Evolutionary conservation across 2,797 vertebrate species (phyloP).

Genomic region (Gouania willdenowi): DNA sequence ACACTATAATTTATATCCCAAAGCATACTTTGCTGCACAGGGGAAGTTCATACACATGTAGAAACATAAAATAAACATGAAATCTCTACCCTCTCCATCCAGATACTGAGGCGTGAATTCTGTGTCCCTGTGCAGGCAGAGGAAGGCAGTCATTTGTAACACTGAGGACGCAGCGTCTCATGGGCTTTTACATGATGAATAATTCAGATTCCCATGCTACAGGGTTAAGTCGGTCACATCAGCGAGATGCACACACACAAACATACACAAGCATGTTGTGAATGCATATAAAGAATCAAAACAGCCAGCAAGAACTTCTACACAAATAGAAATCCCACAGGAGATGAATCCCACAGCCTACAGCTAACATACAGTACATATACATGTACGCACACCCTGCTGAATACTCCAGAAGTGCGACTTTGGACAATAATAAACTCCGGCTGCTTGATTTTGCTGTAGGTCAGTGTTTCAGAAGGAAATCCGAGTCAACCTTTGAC

Average conservation of each 20-base stretch:
- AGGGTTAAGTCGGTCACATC: constrained; percentile 51
- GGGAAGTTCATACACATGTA: constrained; percentile 30
- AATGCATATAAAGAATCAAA: constrained; percentile 19
- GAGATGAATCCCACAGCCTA: background rate
- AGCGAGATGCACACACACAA: constrained; percentile 15
- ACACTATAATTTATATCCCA: constrained; percentile 20
- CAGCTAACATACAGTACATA: background rate
- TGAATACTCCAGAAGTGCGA: background rate
- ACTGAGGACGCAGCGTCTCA: constrained; percentile 40
- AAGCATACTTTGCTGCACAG: constrained; percentile 13
- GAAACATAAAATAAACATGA: constrained; percentile 52
- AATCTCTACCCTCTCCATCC: constrained; percentile 2
- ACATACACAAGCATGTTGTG: constrained; percentile 3
- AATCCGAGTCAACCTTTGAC: constrained; percentile 37
- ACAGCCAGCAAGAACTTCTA: constrained; percentile 17
- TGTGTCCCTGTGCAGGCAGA: constrained; percentile 11
- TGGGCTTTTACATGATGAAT: constrained; percentile 54
- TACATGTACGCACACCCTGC: background rate
- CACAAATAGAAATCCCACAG: background rate
- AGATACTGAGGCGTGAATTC: constrained; percentile 32
- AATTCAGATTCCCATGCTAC: constrained; percentile 48
- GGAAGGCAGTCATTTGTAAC: constrained; percentile 58
- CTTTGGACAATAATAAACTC: constrained; percentile 1
- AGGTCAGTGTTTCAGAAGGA: constrained; percentile 38
- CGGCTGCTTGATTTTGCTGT: constrained; percentile 9